Evolutionary conservation across 2,113 vertebrate species (phyloP).

Genomic region (Sceloporus undulatus): DNA sequence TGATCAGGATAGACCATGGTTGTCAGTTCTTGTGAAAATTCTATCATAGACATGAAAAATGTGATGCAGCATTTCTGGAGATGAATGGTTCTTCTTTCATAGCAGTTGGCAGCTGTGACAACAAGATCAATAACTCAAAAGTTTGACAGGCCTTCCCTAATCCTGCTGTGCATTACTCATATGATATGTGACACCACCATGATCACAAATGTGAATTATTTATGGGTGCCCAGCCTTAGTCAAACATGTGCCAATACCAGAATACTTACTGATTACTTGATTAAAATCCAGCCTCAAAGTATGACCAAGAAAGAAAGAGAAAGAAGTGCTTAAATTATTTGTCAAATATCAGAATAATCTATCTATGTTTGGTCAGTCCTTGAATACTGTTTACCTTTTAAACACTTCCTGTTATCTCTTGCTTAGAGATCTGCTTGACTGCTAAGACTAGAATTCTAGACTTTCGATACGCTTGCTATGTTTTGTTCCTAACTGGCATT

Average conservation of each 20-base stretch:
- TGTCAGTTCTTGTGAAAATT: not conserved
- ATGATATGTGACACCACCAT: not conserved
- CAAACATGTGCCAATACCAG: not conserved
- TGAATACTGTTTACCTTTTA: slow-evolving; percentile 75
- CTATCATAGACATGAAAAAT: not conserved
- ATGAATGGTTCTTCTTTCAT: not conserved
- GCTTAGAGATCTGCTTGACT: slow-evolving; percentile 70
- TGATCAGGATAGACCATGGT: not conserved
- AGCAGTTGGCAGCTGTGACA: not conserved
- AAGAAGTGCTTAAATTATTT: slow-evolving; percentile 13
- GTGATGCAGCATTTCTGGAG: not conserved
- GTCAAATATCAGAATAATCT: slow-evolving; percentile 72
- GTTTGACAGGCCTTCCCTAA: not conserved
- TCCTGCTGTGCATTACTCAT: not conserved
- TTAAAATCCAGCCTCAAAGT: not conserved
- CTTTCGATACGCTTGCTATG: slow-evolving; percentile 34
- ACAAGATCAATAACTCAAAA: not conserved
- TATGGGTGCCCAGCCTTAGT: not conserved
- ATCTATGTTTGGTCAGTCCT: slow-evolving; percentile 73
- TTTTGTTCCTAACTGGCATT: not conserved
- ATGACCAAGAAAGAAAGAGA: not conserved
- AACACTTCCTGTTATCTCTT: slow-evolving; percentile 73
- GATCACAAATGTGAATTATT: not conserved
- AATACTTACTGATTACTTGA: not conserved
- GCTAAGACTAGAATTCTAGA: slow-evolving; percentile 69